Evolutionary conservation across 2,113 vertebrate genomes (phyloP), one percentile per base, ranked within the genome.

Genomic region (Oreochromis niloticus): DNA sequence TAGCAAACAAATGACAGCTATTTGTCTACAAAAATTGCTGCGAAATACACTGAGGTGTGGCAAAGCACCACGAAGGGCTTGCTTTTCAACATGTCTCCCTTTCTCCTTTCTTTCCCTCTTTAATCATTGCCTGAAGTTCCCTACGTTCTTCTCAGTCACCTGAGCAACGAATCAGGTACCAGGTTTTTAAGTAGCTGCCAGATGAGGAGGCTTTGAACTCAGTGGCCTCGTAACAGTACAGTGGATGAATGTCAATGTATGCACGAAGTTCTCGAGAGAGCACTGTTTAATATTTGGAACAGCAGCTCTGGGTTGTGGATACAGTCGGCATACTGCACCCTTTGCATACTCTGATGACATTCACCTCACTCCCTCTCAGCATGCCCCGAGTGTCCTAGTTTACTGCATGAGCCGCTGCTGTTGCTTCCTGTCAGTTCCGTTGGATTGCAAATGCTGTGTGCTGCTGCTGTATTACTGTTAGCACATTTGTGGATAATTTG

Each of bases 161-260:
- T 99, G 97, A 98, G 97, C 97, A 97, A 95, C 97, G 98, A 99
- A 97, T 97, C 98, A 99, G 98, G 98, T 99, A 99, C 96, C 95
- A 91, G 89, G 94, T 88, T 90, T 83, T 85, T 63, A 59, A 91
- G 84, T 87, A 71, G 84, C 86, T 87, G 59, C 68, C 89, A 83
- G 73, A 82, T 83, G 85, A 61, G 79, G 68, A 73, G 83, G 79
- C 84, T 91, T 91, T 78, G 73, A 89, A 82, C 84, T 83, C 89
- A 61, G 9, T 73, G 83, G 83, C 82, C 87, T 90, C 19, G 16
- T 36, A 24, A 59, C 85, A 32, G 61, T 82, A 13, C 85, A 81
- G 50, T 41, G 86, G 91, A 91, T 95, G 84, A 95, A 95, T 95
- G 92, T 94, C 88, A 88, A 80, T 87, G 88, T 94, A 93, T 93